Evolutionary conservation across 1,140 invertebrate species (phyloP), one percentile per base, ranked within the genome.

Genomic region (Aporrectodea caliginosa): DNA sequence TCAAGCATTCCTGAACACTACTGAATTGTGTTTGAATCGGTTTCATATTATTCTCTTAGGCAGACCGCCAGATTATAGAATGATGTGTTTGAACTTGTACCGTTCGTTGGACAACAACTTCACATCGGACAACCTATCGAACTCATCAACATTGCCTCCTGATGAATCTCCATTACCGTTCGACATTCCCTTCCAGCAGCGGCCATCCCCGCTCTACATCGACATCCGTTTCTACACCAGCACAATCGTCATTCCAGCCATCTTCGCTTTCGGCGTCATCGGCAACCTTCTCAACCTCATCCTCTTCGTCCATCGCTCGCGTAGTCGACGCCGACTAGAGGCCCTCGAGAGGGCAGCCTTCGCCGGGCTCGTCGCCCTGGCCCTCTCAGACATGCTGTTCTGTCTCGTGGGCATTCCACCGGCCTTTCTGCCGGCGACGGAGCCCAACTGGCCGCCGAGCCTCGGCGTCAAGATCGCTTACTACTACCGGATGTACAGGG

Each of bases 311-410:
- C 43, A 58, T 58, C 43, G 43, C 6, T 58, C 43, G 43, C 22
- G 43, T 58, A 6, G 43, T 22, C 43, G 43, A 58, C 43, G 43
- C 6, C 43, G 43, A 6, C 43, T 74, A n/a, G 73, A 74, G 34
- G 33, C 75, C 34, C 35, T 76, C 33, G 75, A 76, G 29, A 35
- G 35, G 43, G 32, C 75, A 22, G 75, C 75, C 58, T 78, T 31
- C 29, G 77, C 77, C 6, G 77, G 77, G 29, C 77, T 81, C 16
- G 31, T 81, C 29, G 33, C 68, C 33, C 77, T 81, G 34, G 69
- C 80, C 0, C 70, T 73, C 33, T 78, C 80, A 1, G 80, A 81
- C 43, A 69, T 81, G 27, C 35, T 78, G 33, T 81, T 78, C 70
- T 81, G 80, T 31, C 1, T 78, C 43, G 35, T 69, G 0, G 72